Evolutionary conservation across 2,888 invertebrate species (phyloP), one percentile per base, ranked within the genome.

Genomic region (Hybos culiciformis): DNA sequence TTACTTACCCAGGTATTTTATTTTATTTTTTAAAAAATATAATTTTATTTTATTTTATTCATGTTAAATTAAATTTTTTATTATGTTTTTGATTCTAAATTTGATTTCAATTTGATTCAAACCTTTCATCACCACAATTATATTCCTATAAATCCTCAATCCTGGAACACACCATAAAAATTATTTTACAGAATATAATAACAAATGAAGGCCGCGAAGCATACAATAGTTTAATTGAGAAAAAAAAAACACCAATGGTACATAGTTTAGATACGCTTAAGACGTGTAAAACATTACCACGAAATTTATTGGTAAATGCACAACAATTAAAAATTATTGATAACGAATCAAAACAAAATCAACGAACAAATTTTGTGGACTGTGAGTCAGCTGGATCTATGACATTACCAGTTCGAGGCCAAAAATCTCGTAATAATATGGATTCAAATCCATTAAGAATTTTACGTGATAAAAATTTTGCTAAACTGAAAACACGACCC

Each of bases 121-220:
- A n/a, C n/a, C n/a, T n/a, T n/a, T n/a, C n/a, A n/a, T n/a, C n/a
- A n/a, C n/a, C n/a, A n/a, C n/a, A n/a, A n/a, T n/a, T n/a, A n/a
- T n/a, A n/a, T n/a, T n/a, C n/a, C n/a, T n/a, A n/a, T n/a, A n/a
- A n/a, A n/a, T 5, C 32, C 32, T 32, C 17, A 17, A 5, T n/a
- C 36, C 36, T 39, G 31, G n/a, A 26, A 23, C 39, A 29, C 41
- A 26, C 11, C 23, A 15, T 41, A 44, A 34, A 38, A 36, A 29
- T 42, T 41, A 19, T 24, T 61, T 67, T 71, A 45, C 71, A 90
- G 88, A 78, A n/a, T 21, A 80, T 82, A 21, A 73, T 92, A 54
- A 85, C 87, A 15, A 83, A 84, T 56, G 90, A 92, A 64, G 86
- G 91, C 37, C 90, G 88, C 60, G 79, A 85, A 57, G 96, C 92